Evolutionary conservation across 2,113 vertebrate genomes (phyloP).

Genomic region (Myrmecophaga tridactyla): DNA sequence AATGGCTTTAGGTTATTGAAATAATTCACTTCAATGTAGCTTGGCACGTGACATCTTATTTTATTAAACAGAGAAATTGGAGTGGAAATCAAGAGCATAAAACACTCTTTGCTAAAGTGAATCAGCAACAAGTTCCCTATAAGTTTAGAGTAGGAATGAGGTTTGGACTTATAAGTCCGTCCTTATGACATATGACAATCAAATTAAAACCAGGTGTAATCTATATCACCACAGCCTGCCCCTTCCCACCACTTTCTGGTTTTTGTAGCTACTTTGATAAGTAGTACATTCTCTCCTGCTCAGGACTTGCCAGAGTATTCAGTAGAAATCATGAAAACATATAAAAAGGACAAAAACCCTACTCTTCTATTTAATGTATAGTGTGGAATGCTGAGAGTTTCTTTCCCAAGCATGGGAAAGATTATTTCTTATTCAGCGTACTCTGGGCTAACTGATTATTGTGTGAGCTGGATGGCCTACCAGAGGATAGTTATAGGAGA

Average conservation of each 20-base stretch:
- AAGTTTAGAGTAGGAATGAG: conserved; percentile 44
- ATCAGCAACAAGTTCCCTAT: conserved; percentile 60
- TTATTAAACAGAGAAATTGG: conserved; percentile 65
- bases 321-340: conserved; percentile 47
- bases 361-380: conserved; percentile 50
- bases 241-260: conserved; percentile 51
- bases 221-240: conserved; percentile 21
- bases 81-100: conserved; percentile 58
- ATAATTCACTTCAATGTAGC: conserved; percentile 68
- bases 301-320: conserved; percentile 36
- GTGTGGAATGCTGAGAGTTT: conserved; percentile 27
- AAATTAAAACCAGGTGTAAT: conserved; percentile 70
- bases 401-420: conserved; percentile 6
- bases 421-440: conserved; percentile 27
- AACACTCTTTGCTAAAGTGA: conserved; percentile 60
- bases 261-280: conserved; percentile 69
- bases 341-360: neutral
- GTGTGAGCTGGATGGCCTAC: neutral
- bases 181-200: conserved; percentile 67
- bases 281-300: conserved; percentile 66
- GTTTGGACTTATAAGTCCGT: conserved; percentile 42
- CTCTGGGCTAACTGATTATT: neutral
- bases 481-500: neutral
- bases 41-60: conserved; percentile 50
- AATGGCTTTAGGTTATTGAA: conserved; percentile 70